A percentile compares a stretch with the other conserved stretches of the same genome.
These are phyloP conservation scores for Scaeva pyrastri DNA, from an alignment of 2,888 invertebrate genomes.

Conservation along the genomic window DNA sequence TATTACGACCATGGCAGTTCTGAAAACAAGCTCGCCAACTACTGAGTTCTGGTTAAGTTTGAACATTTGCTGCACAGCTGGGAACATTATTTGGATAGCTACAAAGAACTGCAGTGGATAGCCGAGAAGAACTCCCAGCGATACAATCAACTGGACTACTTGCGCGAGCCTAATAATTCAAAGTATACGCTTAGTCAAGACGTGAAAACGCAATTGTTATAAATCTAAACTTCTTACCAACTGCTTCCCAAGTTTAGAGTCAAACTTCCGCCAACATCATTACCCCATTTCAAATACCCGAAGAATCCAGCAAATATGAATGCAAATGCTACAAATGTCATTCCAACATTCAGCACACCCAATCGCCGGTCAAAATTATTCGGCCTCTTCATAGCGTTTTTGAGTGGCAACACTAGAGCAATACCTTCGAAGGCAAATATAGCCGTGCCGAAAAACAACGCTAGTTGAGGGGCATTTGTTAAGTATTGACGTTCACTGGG, in stretches of 20 bases:
- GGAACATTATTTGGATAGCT: conserved; percentile 95
- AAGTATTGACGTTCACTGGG: conserved; percentile 86
- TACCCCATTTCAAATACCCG: conserved; percentile 95
- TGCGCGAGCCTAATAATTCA: conserved; percentile 88
- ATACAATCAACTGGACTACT: conserved; percentile 92
- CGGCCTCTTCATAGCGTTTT: conserved; percentile 95
- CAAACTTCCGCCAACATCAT: conserved; percentile 91
- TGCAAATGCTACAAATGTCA: conserved; percentile 91
- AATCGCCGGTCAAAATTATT: conserved; percentile 90
- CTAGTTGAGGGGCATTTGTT: conserved; percentile 87
- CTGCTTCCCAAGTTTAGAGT: conserved; percentile 91
- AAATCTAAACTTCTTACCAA: conserved; percentile 78
- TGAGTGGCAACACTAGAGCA: conserved; percentile 95
- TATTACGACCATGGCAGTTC: conserved; percentile 89
- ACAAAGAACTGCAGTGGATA: conserved; percentile 98
- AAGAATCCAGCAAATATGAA: conserved; percentile 93
- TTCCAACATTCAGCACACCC: conserved; percentile 96
- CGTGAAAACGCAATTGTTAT: neutral
- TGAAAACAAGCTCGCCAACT: conserved; percentile 88
- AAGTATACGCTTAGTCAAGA: neutral
- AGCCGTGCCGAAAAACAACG: conserved; percentile 97
- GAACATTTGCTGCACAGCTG: conserved; percentile 86
- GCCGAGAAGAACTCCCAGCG: conserved; percentile 93
- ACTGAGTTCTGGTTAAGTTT: conserved; percentile 86
- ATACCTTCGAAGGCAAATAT: conserved; percentile 99